phyloP scores from a whole-genome alignment of 2,888 invertebrate genomes.

The Neelides folsomi region DNA sequence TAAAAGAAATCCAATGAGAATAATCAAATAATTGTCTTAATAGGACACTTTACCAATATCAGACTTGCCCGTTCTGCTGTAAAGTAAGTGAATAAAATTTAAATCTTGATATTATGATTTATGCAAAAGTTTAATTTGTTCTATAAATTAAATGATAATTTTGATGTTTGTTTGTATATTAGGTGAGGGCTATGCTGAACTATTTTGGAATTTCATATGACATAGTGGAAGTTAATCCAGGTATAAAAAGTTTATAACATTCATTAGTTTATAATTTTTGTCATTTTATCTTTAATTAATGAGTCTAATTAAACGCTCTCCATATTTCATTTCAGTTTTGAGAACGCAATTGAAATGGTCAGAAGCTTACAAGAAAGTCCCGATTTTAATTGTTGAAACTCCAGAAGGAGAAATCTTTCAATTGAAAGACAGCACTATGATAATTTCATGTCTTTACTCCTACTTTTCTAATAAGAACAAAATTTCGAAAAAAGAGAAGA shows the following conservation, averaged over 20 bases:
- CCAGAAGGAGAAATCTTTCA: constrained; percentile 46
- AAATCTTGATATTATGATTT: too few species aligned
- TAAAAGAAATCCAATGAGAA: too few species aligned
- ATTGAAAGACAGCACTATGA: constrained; percentile 84
- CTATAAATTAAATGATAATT: neutral
- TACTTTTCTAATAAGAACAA: constrained; percentile 41
- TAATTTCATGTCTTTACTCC: constrained; percentile 74
- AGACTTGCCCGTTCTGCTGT: constrained; percentile 95
- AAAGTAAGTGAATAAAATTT: constrained; percentile 48
- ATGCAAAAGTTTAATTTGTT: too few species aligned
- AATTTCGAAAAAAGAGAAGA: constrained; percentile 5
- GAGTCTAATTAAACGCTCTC: too few species aligned
- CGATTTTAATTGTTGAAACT: constrained; percentile 66
- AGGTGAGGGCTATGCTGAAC: constrained; percentile 67
- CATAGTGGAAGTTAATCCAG: constrained; percentile 89
- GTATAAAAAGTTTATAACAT: too few species aligned
- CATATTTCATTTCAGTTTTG: constrained; percentile 45
- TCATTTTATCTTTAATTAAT: too few species aligned
- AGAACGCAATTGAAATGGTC: constrained; percentile 87
- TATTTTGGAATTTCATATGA: constrained; percentile 87
- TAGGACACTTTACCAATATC: constrained; percentile 77
- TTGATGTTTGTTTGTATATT: neutral
- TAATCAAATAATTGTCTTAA: too few species aligned
- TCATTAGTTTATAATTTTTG: too few species aligned
- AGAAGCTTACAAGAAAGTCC: constrained; percentile 76